Base-by-base conservation (phyloP, 1,140 invertebrate genomes). In the Temnothorax nylanderi region DNA sequence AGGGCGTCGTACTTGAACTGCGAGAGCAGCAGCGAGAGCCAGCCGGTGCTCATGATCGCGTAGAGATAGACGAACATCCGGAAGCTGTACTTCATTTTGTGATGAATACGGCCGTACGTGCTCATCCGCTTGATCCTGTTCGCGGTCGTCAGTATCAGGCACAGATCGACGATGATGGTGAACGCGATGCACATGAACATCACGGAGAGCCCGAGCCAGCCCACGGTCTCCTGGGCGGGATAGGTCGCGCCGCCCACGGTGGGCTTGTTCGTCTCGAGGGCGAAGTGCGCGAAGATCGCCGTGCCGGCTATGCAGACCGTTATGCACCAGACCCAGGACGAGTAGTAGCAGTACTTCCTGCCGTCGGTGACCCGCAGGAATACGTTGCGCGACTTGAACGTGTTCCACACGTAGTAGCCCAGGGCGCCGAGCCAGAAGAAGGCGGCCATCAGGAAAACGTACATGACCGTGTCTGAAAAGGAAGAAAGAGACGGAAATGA, bases 361-460 rank as follows among this genome's bases (percentile, higher is more conserved):
- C 97, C 97, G 94, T 98, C 98, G 0, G 98, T 98, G 64, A 98
- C 97, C 65, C 98, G 95, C 7, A 98, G 94, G 92, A 98, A 98
- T 18, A 98, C 97, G 93, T 98, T 98, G 41, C 97, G 95, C 32
- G 98, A 98, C 76, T 97, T 97, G 91, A 98, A 98, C 0, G 97
- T 98, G 93, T 97, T 98, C 98, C 98, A 98, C 62, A 98, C 97
- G 92, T 98, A 98, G 93, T 97, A 98, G 60, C 97, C 97, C 75
- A 98, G 96, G 90, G 97, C 97, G 90, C 97, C 98, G 0, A 98
- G 94, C 98, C 98, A 98, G 90, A 98, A 98, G 94, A 98, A 98
- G 44, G 97, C 97, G 16, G 96, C 97, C 56, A 98, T 91, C 62
- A 98, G 93, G 88, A 97, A 97, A 32, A 97, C 95, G 89, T 97